Evolutionary conservation across 2,888 invertebrate species (phyloP).

Genomic region (Mellilla xanthometata): DNA sequence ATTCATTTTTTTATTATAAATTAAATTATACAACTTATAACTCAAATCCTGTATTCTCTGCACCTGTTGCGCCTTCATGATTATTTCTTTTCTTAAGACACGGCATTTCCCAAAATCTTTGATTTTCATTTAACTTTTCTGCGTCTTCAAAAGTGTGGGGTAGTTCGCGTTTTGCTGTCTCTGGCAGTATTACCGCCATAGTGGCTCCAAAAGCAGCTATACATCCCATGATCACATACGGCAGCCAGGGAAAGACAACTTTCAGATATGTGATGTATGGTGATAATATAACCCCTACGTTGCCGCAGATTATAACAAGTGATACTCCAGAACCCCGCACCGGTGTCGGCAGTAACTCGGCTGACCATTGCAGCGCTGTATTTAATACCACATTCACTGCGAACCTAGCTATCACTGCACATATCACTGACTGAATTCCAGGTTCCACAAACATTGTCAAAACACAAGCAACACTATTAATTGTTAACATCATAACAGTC

Average conservation of each 20-base stretch:
- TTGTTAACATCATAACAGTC: slow-evolving; percentile 37
- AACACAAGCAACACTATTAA: slow-evolving; percentile 46
- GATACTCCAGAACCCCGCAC: slow-evolving; percentile 55
- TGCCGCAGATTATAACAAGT: slow-evolving; percentile 51
- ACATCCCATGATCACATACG: slow-evolving; percentile 47
- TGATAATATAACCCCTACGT: slow-evolving; percentile 47
- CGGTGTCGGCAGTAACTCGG: slow-evolving; percentile 53
- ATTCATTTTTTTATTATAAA: too few species aligned
- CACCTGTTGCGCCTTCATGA: too few species aligned
- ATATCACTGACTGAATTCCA: slow-evolving; percentile 46
- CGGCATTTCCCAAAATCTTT: slow-evolving; percentile 51
- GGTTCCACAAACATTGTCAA: slow-evolving; percentile 41
- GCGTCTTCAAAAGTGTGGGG: slow-evolving; percentile 67
- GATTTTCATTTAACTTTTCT: slow-evolving; percentile 47
- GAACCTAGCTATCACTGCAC: slow-evolving; percentile 54
- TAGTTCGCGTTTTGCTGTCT: slow-evolving; percentile 60
- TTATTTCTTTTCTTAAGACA: slow-evolving; percentile 35
- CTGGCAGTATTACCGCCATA: slow-evolving; percentile 51
- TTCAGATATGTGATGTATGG: slow-evolving; percentile 60
- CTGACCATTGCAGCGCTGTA: slow-evolving; percentile 52
- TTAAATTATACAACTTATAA: too few species aligned
- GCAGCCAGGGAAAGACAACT: slow-evolving; percentile 51
- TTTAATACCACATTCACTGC: slow-evolving; percentile 50
- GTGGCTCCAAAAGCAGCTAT: slow-evolving; percentile 42
- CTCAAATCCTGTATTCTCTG: too few species aligned